Evolutionary conservation across 2,797 vertebrate genomes (phyloP).

Genomic region (Acrossocheilus fasciatus): DNA sequence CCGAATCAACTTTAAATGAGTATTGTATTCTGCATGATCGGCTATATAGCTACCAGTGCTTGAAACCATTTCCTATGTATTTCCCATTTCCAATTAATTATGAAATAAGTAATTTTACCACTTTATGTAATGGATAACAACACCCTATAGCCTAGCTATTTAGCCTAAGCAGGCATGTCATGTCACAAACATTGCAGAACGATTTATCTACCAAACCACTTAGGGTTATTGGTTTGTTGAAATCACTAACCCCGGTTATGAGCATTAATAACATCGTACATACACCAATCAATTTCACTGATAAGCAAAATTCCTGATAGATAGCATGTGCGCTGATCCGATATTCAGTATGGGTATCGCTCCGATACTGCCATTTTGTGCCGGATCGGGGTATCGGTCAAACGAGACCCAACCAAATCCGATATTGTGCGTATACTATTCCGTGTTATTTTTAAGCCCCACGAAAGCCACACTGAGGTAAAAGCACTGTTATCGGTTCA

Average conservation of each 20-base stretch:
- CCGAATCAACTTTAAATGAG: constrained; percentile 10
- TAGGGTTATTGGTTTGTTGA: neutral
- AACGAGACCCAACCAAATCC: neutral
- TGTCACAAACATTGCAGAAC: neutral
- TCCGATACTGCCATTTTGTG: neutral
- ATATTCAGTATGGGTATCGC: neutral
- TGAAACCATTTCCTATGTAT: neutral
- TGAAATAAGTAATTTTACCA: neutral
- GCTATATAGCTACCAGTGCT: neutral
- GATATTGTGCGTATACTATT: neutral
- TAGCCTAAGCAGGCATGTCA: neutral
- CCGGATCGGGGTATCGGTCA: neutral
- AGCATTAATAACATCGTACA: neutral
- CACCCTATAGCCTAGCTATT: neutral
- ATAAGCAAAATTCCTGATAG: neutral
- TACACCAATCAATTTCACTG: neutral
- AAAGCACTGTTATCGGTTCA: neutral
- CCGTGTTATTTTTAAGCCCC: neutral
- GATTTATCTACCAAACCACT: neutral
- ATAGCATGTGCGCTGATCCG: neutral
- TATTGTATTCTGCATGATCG: neutral
- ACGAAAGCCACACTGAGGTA: neutral
- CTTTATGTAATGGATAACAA: neutral
- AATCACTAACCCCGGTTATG: neutral
- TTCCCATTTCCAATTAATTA: neutral